A percentile compares a stretch with the other conserved stretches of the same genome.
Conservation (phyloP, 2,113 vertebrate genomes). For the Excalfactoria chinensis region DNA sequence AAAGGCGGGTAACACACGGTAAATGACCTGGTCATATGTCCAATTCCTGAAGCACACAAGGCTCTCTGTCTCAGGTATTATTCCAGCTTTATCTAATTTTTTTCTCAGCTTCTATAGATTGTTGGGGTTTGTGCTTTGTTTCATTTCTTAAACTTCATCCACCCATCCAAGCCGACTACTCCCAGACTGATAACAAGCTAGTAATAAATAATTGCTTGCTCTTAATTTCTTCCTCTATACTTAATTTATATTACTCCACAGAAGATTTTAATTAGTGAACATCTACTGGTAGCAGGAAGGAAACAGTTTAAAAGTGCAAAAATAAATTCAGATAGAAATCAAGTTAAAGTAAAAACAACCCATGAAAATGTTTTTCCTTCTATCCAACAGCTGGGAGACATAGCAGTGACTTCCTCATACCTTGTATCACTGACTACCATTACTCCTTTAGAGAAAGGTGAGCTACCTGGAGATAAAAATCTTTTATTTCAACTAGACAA, state of each 20-base stretch:
- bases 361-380: background rate
- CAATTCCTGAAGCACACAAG: background rate
- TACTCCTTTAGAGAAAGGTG: background rate
- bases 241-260: conserved; percentile 78
- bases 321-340: conserved; percentile 37
- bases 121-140: conserved; percentile 46
- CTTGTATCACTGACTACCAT: background rate
- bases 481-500: conserved; percentile 11
- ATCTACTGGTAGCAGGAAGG: conserved; percentile 63
- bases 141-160: conserved; percentile 29
- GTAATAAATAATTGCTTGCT: conserved; percentile 69
- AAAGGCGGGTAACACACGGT: background rate
- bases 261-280: conserved; percentile 75
- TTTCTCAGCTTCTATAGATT: conserved; percentile 56
- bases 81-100: conserved; percentile 6
- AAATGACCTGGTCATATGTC: background rate
- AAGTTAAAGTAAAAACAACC: conserved; percentile 26
- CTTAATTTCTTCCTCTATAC: conserved; percentile 65
- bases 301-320: conserved; percentile 30
- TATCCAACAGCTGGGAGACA: background rate
- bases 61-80: background rate
- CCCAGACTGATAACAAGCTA: conserved; percentile 53
- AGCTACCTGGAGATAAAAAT: conserved; percentile 1
- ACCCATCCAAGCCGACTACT: conserved; percentile 67
- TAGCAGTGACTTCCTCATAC: conserved; percentile 25